These are phyloP conservation scores for Melinaea menophilus DNA, from an alignment of 2,888 invertebrate genomes.

Conservation along the genomic window DNA sequence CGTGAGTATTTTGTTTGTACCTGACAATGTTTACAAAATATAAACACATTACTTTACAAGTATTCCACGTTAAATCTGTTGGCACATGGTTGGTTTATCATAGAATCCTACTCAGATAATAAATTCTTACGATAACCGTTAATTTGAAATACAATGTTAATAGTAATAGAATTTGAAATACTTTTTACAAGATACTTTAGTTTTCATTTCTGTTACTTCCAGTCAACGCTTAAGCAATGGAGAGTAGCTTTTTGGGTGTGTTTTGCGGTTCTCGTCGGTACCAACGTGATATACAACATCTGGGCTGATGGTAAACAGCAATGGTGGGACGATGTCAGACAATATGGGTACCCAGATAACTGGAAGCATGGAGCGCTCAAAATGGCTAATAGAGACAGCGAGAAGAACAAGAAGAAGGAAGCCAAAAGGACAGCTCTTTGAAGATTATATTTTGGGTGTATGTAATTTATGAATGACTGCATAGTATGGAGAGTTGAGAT, in stretches of 20 bases:
- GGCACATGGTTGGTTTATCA: no score
- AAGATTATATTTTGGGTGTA: not conserved
- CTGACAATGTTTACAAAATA: no score
- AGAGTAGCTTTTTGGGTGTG: slow-evolving; percentile 85
- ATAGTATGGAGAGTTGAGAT: not conserved
- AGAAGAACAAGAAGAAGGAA: slow-evolving; percentile 60
- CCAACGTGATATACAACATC: slow-evolving; percentile 81
- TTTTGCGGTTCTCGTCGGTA: slow-evolving; percentile 79
- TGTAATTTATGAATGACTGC: not conserved
- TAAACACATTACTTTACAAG: no score
- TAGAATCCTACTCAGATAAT: no score
- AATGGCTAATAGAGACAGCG: slow-evolving; percentile 54
- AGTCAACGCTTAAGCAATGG: slow-evolving; percentile 82
- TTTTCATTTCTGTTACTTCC: slow-evolving; percentile 40
- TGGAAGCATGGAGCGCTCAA: slow-evolving; percentile 66
- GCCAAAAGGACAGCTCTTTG: slow-evolving; percentile 39
- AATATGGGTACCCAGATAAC: slow-evolving; percentile 63
- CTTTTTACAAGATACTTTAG: no score
- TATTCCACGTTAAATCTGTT: no score
- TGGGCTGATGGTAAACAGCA: slow-evolving; percentile 85
- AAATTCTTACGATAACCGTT: no score
- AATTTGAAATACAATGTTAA: no score
- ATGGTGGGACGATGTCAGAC: slow-evolving; percentile 83
- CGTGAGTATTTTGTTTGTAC: slow-evolving; percentile 58
- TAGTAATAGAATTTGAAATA: no score